Percentiles rank a stretch among this genome's conserved stretches.
phyloP scores from a whole-genome alignment of 2,797 vertebrate species.

The Echeneis naucrates region DNA sequence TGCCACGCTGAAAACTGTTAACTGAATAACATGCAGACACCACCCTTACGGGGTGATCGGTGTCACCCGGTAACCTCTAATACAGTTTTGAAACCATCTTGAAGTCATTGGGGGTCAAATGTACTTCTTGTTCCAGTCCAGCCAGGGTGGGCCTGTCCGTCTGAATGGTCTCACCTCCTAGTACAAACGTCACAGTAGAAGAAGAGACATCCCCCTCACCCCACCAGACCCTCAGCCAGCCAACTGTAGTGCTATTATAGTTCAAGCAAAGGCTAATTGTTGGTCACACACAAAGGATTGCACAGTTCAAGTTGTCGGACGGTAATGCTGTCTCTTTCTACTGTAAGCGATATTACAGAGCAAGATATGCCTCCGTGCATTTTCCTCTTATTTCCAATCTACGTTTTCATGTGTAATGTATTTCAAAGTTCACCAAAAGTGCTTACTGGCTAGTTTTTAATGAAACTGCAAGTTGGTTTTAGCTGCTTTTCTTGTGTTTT shows the following conservation, averaged over 20 bases:
- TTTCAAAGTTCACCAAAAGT: slow-evolving; percentile 31
- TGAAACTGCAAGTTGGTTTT: slow-evolving; percentile 11
- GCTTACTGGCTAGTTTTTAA: slow-evolving; percentile 13
- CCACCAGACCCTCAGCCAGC: slow-evolving; percentile 68
- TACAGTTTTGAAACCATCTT: slow-evolving; percentile 69
- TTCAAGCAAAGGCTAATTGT: slow-evolving; percentile 83
- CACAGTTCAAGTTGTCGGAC: slow-evolving; percentile 69
- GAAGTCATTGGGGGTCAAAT: slow-evolving; percentile 48
- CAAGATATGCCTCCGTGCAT: slow-evolving; percentile 39
- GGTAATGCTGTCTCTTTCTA: slow-evolving; percentile 63
- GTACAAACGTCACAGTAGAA: slow-evolving; percentile 76
- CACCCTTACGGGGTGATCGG: no score
- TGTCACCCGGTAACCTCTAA: slow-evolving; percentile 68
- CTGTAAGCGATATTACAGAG: slow-evolving; percentile 75
- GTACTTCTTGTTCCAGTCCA: slow-evolving; percentile 40
- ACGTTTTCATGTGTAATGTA: slow-evolving; percentile 6
- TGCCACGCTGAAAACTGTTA: not conserved
- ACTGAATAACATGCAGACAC: not conserved
- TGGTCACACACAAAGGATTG: slow-evolving; percentile 72
- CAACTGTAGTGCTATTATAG: slow-evolving; percentile 80
- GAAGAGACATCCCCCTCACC: slow-evolving; percentile 79
- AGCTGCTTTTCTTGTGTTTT: slow-evolving; percentile 39
- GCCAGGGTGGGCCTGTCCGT: slow-evolving; percentile 59
- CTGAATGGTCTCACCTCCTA: slow-evolving; percentile 71
- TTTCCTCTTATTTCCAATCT: slow-evolving; percentile 30